Conservation (phyloP, 2,113 vertebrate species). For the Mustela lutreola region DNA sequence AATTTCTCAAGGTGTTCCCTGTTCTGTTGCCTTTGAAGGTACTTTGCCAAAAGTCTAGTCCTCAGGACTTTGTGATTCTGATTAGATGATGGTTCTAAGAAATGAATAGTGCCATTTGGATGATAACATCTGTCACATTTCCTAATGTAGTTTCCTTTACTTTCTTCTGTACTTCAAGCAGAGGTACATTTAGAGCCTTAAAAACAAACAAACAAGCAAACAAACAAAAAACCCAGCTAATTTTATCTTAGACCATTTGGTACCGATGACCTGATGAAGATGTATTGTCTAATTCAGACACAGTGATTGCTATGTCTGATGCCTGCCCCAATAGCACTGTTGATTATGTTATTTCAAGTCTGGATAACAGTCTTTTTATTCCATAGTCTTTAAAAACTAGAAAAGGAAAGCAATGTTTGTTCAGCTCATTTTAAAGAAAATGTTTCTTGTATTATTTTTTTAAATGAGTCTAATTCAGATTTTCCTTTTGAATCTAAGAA, state of each 20-base stretch:
- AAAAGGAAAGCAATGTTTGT: conserved; percentile 13
- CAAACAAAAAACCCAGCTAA: not conserved
- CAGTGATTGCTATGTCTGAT: not conserved
- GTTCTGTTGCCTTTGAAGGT: not conserved
- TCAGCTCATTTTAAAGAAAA: conserved; percentile 61
- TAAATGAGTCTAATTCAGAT: not conserved
- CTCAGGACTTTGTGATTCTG: not conserved
- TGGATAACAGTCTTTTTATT: conserved; percentile 19
- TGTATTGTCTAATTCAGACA: not conserved
- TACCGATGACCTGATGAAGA: conserved; percentile 26
- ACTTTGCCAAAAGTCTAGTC: not conserved
- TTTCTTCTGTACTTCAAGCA: conserved; percentile 37
- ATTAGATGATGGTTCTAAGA: not conserved
- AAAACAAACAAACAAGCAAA: not conserved
- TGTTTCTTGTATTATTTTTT: not conserved
- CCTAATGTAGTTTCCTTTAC: not conserved
- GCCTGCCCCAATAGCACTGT: not conserved
- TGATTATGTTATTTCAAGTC: conserved; percentile 39
- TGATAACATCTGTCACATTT: conserved; percentile 18
- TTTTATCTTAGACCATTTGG: conserved; percentile 38
- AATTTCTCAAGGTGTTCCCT: not conserved
- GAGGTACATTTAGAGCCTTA: conserved; percentile 33
- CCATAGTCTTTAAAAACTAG: conserved; percentile 45
- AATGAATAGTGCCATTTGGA: not conserved
- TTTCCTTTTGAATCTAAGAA: conserved; percentile 58